Evolutionary conservation across 2,797 vertebrate species (phyloP).

Genomic region (Hypotaenidia philippensis): DNA sequence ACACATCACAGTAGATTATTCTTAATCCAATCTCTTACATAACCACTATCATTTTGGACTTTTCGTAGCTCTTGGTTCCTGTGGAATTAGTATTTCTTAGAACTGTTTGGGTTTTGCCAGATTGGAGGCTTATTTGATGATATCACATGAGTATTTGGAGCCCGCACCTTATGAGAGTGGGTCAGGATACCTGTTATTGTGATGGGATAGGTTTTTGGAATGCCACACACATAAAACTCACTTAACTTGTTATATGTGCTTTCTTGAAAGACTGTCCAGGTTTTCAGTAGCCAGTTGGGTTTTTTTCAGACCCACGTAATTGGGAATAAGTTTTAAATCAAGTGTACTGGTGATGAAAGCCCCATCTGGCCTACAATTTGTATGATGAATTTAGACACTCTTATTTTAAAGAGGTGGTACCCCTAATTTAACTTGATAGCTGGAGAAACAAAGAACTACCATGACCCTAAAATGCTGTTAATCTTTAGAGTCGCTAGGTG

Average conservation of each 20-base stretch:
- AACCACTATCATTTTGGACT: slow-evolving; percentile 80
- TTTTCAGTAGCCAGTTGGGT: neutral
- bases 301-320: slow-evolving; percentile 12
- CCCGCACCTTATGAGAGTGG: neutral
- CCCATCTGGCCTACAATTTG: neutral
- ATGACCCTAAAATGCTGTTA: neutral
- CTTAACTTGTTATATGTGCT: neutral
- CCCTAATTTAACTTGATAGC: neutral
- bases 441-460: neutral
- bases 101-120: slow-evolving; percentile 76
- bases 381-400: neutral
- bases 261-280: neutral
- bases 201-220: slow-evolving; percentile 56
- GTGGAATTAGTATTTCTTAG: slow-evolving; percentile 81
- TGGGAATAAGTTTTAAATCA: slow-evolving; percentile 1
- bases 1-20: slow-evolving; percentile 79
- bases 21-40: slow-evolving; percentile 82
- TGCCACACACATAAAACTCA: slow-evolving; percentile 46
- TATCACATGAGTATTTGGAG: slow-evolving; percentile 56
- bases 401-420: neutral
- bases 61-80: slow-evolving; percentile 71
- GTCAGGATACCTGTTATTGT: slow-evolving; percentile 60
- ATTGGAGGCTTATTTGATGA: slow-evolving; percentile 62
- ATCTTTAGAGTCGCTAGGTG: neutral
- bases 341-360: neutral